Evolutionary conservation across 2,113 vertebrate genomes (phyloP).

Genomic region (Muntiacus muntjak): DNA sequence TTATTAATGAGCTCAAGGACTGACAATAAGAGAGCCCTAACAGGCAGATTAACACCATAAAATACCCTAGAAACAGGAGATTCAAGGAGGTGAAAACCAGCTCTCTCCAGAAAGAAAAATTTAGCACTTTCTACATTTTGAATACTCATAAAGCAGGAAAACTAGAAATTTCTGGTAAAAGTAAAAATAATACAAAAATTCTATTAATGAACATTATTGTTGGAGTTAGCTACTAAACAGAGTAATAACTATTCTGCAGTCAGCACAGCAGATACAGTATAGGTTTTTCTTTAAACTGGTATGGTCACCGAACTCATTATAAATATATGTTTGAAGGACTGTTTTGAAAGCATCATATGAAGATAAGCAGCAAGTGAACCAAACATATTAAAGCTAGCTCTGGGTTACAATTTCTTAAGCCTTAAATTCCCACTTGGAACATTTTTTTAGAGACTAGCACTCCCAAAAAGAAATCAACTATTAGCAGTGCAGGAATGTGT

Average conservation of each 20-base stretch:
- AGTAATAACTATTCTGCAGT: not conserved
- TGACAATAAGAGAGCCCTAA: slow-evolving; percentile 20
- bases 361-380: not conserved
- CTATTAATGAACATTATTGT: not conserved
- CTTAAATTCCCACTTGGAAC: not conserved
- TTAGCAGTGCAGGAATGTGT: not conserved
- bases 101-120: not conserved
- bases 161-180: not conserved
- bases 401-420: not conserved
- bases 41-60: slow-evolving; percentile 3
- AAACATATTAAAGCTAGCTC: not conserved
- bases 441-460: not conserved
- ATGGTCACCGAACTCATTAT: not conserved
- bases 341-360: not conserved
- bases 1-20: slow-evolving; percentile 40
- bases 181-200: slow-evolving; percentile 3
- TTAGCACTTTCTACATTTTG: not conserved
- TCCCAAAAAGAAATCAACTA: not conserved
- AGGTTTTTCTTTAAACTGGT: not conserved
- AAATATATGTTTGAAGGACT: not conserved
- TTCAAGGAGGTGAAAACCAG: not conserved
- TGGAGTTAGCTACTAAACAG: not conserved
- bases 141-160: slow-evolving; percentile 41
- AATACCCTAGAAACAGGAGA: slow-evolving; percentile 36
- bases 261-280: not conserved